These are phyloP conservation scores for Digitonthophagus gazella DNA, from an alignment of 2,888 invertebrate genomes.

Conservation along the genomic window DNA sequence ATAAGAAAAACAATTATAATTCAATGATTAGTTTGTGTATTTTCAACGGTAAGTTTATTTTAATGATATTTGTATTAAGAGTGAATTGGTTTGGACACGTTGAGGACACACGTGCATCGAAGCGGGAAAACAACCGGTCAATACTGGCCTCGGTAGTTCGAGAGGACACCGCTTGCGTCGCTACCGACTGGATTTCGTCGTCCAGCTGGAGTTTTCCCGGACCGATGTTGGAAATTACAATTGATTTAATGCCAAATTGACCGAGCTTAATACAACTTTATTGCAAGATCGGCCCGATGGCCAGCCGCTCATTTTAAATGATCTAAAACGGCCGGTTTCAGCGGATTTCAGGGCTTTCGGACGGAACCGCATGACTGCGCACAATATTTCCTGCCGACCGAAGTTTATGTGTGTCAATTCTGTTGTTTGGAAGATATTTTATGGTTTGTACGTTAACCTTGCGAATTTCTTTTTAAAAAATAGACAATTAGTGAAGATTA, in stretches of 20 bases:
- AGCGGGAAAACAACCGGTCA: constrained; percentile 37
- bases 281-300: constrained; percentile 7
- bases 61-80: no score
- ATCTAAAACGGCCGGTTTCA: constrained; percentile 5
- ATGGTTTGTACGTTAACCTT: no score
- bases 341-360: not conserved
- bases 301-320: constrained; percentile 6
- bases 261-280: constrained; percentile 14
- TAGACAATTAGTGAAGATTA: no score
- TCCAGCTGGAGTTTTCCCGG: constrained; percentile 9
- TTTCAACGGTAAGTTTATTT: no score
- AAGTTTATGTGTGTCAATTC: not conserved
- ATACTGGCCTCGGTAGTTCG: constrained; percentile 42
- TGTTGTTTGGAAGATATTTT: not conserved
- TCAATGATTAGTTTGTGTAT: no score
- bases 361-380: not conserved
- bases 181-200: constrained; percentile 37
- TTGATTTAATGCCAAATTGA: constrained; percentile 18
- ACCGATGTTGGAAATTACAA: constrained; percentile 12
- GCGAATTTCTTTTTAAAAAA: no score
- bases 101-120: constrained; percentile 22
- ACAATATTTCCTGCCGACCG: not conserved
- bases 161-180: constrained; percentile 38
- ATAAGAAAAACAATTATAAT: no score
- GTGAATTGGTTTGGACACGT: constrained; percentile 1